Base-by-base conservation (phyloP, 1,140 invertebrate genomes). In the Musca vetustissima region DNA sequence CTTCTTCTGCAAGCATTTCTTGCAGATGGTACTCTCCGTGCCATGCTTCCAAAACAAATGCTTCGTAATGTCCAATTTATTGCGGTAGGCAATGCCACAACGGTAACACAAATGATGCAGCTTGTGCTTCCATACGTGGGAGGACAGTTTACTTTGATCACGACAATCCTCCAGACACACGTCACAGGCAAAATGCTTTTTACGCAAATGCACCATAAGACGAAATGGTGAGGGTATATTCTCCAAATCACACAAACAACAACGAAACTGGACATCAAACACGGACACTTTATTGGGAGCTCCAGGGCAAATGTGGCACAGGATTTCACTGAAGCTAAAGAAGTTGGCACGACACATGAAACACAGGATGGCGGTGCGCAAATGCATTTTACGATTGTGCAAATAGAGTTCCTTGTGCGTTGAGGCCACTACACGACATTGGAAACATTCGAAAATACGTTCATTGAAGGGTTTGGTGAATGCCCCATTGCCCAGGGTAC, bases 1-100 rank as follows among this genome's bases (percentile, higher is more conserved):
- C 73, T 93, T 93, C 76, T 94, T 94, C 72, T 94, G 91, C 4
- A 93, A 78, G 83, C 93, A 95, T 75, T 88, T 89, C 80, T 93
- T 93, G 79, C 93, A 95, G 4, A 90, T 81, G 2, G 92, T 89
- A 84, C 92, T 93, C 77, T 94, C 92, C 4, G 92, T 94, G 14
- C 92, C 92, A 80, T 95, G 93, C 79, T 95, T 95, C 93, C 93
- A 95, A 78, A 93, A 94, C 48, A 94, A 83, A 85, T 95, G 93
- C 75, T 92, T 93, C 43, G 90, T 93, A 61, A 94, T 94, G 74
- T 94, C 92, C 48, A 89, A 89, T 80, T 94, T 93, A 80, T 93
- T 93, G 64, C 91, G 86, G 79, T 94, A 95, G 4, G 92, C 88
- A 71, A 94, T 92, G 24, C 90, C 90, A 82, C 93, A 94, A 48